Evolutionary conservation across 2,888 invertebrate genomes (phyloP), one percentile per base, ranked within the genome.

Genomic region (Parascotia fuliginaria): DNA sequence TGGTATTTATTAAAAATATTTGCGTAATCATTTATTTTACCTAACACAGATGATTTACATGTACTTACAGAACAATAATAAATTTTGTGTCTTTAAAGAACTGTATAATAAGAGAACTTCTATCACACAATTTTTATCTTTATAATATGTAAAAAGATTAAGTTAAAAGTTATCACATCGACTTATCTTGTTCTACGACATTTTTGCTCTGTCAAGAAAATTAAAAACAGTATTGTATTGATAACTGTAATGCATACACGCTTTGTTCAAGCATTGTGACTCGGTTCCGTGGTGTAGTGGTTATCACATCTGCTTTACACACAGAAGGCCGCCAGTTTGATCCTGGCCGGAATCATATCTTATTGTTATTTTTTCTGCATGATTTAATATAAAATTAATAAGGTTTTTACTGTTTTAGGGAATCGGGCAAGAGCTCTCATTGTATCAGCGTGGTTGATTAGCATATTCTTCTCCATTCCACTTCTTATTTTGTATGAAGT

Each of bases 401-500:
- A n/a, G n/a, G n/a, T 51, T 36, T 9, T 54, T 45, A 43, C 52
- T n/a, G n/a, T 51, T 93, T 28, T 91, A 97, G 97, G 97, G 97
- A 95, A 96, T 80, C 93, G 97, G 65, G 97, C 97, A 0, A 93
- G 96, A 62, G 94, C 94, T 38, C 93, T 98, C 44, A 95, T 98
- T 5, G 94, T 95, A 3, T 93, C 95, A 3, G 97, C 98, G 0
- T 98, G 98, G 98, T 79, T 95, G 5, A 92, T 97, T 53, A 97
- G 97, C 70, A 94, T 95, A 9, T 62, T 97, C 22, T 97, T 98
- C 81, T 96, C 98, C 1, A 89, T 95, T 34, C 98, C 98, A 27
- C 95, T 96, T 19, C 93, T 97, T 49, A 93, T 97, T 60, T 92
- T 97, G 1, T 97, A 97, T 73, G 96, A 97, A 85, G 95, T 97